Conservation (phyloP, 2,797 vertebrate species). For the Coregonus suidteri region DNA sequence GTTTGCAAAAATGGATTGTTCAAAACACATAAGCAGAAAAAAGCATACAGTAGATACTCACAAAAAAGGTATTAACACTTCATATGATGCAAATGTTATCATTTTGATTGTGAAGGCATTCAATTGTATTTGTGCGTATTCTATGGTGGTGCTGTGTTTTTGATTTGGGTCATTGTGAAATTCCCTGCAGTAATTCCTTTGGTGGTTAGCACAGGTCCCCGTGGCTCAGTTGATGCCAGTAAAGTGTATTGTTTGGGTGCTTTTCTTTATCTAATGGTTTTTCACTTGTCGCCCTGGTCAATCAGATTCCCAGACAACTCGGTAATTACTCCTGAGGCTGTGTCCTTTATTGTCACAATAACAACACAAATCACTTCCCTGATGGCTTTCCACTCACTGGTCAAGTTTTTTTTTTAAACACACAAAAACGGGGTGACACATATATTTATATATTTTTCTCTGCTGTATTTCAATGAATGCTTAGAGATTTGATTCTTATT, state of each 20-base stretch:
- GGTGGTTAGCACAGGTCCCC: conserved; percentile 59
- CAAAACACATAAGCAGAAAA: neutral
- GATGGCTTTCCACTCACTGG: conserved; percentile 70
- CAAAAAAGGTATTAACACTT: neutral
- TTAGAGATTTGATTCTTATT: neutral
- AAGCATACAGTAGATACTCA: neutral
- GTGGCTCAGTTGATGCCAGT: conserved; percentile 39
- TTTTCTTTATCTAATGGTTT: conserved; percentile 68
- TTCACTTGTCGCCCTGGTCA: conserved; percentile 64
- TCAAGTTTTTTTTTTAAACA: conserved; percentile 40
- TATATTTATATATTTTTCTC: conserved; percentile 47
- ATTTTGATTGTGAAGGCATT: neutral
- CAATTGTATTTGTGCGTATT: neutral
- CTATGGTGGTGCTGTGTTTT: conserved; percentile 14
- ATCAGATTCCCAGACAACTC: conserved; percentile 65
- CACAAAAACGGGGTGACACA: conserved; percentile 23
- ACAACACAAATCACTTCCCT: conserved; percentile 73
- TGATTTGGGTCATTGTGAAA: conserved; percentile 38
- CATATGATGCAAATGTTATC: neutral
- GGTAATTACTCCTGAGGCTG: conserved; percentile 73
- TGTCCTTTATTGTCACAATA: conserved; percentile 61
- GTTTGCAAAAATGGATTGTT: too few species aligned
- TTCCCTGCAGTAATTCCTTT: conserved; percentile 47
- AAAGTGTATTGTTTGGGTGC: conserved; percentile 62
- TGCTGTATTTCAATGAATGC: conserved; percentile 63